phyloP scores from a whole-genome alignment of 2,797 vertebrate species.

The Hephaestus fuliginosus region DNA sequence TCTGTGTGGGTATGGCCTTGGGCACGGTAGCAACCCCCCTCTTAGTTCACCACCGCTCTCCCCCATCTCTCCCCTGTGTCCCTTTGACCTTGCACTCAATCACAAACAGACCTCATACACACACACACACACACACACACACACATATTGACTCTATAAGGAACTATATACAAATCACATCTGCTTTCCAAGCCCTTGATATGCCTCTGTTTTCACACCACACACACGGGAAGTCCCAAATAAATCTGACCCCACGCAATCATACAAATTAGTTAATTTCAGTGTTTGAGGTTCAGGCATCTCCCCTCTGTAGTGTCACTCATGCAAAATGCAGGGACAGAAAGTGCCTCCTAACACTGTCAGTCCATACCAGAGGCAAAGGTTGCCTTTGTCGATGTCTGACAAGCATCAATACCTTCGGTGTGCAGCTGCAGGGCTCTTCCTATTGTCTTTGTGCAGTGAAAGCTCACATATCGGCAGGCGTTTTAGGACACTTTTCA shows the following conservation, averaged over 20 bases:
- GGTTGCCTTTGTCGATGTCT: slow-evolving; percentile 63
- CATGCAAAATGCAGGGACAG: slow-evolving; percentile 33
- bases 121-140: slow-evolving; percentile 55
- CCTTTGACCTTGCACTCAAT: slow-evolving; percentile 84
- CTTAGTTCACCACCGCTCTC: slow-evolving; percentile 47
- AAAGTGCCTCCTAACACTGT: slow-evolving; percentile 62
- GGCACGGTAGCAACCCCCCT: slow-evolving; percentile 70
- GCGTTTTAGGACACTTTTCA: slow-evolving; percentile 76
- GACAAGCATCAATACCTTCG: slow-evolving; percentile 65
- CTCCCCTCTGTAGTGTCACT: slow-evolving; percentile 42
- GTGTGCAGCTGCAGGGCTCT: slow-evolving; percentile 49
- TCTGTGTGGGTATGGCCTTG: slow-evolving; percentile 85
- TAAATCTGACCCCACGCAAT: slow-evolving; percentile 15
- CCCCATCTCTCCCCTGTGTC: slow-evolving; percentile 63
- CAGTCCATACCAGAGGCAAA: slow-evolving; percentile 61
- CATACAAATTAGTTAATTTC: slow-evolving; percentile 21
- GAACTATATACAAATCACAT: slow-evolving; percentile 63
- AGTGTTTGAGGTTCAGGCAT: slow-evolving; percentile 4
- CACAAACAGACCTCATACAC: slow-evolving; percentile 70
- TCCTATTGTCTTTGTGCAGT: slow-evolving; percentile 71
- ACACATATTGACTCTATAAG: slow-evolving; percentile 71
- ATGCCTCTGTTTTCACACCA: neutral
- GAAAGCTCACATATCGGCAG: slow-evolving; percentile 75
- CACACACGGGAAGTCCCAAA: neutral
- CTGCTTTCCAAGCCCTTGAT: slow-evolving; percentile 25